Base-by-base conservation (phyloP, 2,888 invertebrate genomes). In the Microchrysa polita region DNA sequence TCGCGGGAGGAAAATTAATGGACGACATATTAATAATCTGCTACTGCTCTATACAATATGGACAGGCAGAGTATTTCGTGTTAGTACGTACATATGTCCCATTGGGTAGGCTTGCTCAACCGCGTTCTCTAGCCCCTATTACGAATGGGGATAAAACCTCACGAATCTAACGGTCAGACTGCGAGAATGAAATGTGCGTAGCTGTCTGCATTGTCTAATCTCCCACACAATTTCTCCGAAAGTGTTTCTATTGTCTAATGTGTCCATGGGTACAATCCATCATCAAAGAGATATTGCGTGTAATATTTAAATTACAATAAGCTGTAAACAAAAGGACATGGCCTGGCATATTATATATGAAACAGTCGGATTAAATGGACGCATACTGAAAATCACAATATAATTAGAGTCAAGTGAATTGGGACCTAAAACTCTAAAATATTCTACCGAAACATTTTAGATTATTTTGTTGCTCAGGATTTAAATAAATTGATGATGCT, bases 281-380 rank as follows among this genome's bases (percentile, higher is more conserved):
- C 27, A 23, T 67, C 48, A 52, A 22, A 52, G 67, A 52, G 55
- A 53, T 67, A 53, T 67, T 55, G 67, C 53, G 67, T 55, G 67
- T 67, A 53, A 67, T 67, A 67, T 67, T 67, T 53, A 67, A 67
- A 67, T 67, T 65, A 65, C 48, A 67, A 67, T 53, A 2, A 67
- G 18, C 53, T 53, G 55, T 44, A 67, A 67, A 67, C 53, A 67
- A 67, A 67, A 55, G 67, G 55, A 55, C 20, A 48, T 48, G 16
- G 65, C 42, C 44, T 44, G 14, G 65, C 44, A 44, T n/a, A n/a
- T n/a, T n/a, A n/a, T n/a, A n/a, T 65, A 44, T 20, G 44, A 55
- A 55, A 10, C 55, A 48, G n/a, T n/a, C n/a, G 48, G 48, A n/a
- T 12, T 48, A 12, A 48, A n/a, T 48, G 48, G 14, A 48, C 12